Conservation (phyloP, 2,113 vertebrate species). For the Dryoscopus gambensis region DNA sequence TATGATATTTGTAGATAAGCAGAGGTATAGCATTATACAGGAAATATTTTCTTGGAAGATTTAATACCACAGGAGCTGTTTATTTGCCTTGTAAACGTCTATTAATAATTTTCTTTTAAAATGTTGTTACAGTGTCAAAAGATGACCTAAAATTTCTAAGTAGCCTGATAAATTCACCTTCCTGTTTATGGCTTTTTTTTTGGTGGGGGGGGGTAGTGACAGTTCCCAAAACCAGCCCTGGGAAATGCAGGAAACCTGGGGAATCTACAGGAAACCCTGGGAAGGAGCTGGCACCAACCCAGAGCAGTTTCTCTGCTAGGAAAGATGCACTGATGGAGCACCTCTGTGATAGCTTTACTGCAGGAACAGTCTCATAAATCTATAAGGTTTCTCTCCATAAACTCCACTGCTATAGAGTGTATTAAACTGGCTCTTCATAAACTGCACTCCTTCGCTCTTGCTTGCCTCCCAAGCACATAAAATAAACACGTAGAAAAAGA, state of each 20-base stretch:
- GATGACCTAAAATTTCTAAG: background rate
- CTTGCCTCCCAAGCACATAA: background rate
- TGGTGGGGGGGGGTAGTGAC: no score
- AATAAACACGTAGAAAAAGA: background rate
- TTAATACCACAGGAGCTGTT: background rate
- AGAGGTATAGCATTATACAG: background rate
- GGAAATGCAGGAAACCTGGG: background rate
- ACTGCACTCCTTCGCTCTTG: background rate
- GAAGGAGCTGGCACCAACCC: background rate
- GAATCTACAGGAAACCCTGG: background rate
- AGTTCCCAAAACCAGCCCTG: background rate
- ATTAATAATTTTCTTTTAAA: background rate
- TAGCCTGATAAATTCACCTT: background rate
- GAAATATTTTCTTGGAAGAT: background rate
- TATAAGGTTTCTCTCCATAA: background rate
- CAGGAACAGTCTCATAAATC: background rate
- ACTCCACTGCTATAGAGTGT: background rate
- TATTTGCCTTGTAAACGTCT: background rate
- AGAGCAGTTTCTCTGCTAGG: background rate
- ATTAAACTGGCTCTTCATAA: background rate
- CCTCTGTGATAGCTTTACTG: background rate
- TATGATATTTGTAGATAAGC: background rate
- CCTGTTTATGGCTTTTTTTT: background rate
- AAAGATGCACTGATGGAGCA: background rate
- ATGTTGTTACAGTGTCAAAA: background rate